Base-by-base conservation (phyloP, 1,140 invertebrate species). In the Xylocopa sonorina region DNA sequence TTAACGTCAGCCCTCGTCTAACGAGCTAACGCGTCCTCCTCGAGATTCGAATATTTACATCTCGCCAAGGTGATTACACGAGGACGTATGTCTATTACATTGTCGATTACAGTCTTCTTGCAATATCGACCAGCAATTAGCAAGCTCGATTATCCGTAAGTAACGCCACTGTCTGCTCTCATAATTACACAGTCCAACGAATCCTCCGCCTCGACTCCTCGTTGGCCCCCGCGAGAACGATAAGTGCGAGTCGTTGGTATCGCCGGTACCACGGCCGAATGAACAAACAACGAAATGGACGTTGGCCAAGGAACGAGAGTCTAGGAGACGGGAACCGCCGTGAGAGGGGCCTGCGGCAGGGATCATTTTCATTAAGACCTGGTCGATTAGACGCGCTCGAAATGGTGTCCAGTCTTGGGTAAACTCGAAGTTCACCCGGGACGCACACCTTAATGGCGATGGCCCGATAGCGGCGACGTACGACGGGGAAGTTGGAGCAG, bases 361-460 rank as follows among this genome's bases (percentile, higher is more conserved):
- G 81, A 89, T 89, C 81, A 88, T 87, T 87, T 88, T 87, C 85
- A 86, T 89, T 87, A 88, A 81, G 87, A 81, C 78, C 78, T 60
- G 83, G 87, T 87, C 88, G 82, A 88, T 88, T 88, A 89, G 83
- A 86, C 69, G 81, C 82, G 72, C 76, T 73, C 78, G 66, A 66
- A 88, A 88, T 81, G 78, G 78, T 80, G 78, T 77, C 67, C 75
- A 82, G 64, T 77, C 79, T 78, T 66, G 55, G 55, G 66, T 76
- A 85, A 88, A 85, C 87, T 87, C 82, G 78, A 64, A 71, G 50
- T 41, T 80, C 67, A n/a, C 55, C 58, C 69, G 53, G 66, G 34
- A 75, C 78, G n/a, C n/a, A 75, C 46, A 62, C 60, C 67, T 67
- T 43, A 72, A 62, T 62, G 48, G 38, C 68, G 72, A 73, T 81